A percentile compares a stretch with the other conserved stretches of the same genome.
Evolutionary conservation across 2,888 invertebrate species (phyloP).

Genomic region (Selenia dentaria): DNA sequence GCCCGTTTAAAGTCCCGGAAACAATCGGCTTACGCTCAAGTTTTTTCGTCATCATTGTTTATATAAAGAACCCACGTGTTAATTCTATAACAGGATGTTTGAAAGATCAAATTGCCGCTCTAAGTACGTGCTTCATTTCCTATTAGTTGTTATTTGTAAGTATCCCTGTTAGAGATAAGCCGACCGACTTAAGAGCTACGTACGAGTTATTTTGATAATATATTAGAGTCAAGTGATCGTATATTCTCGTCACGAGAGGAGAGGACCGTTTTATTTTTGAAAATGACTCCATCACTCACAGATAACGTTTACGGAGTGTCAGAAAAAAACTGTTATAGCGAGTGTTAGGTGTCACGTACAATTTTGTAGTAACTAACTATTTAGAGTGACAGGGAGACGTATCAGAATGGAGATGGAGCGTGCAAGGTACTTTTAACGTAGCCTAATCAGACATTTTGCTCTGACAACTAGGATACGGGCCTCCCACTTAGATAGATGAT

Average conservation of each 20-base stretch:
- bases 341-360: slow-evolving; percentile 66
- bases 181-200: slow-evolving; percentile 47
- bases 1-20: slow-evolving; percentile 46
- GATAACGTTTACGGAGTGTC: slow-evolving; percentile 67
- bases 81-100: slow-evolving; percentile 77
- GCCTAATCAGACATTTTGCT: no score
- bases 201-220: slow-evolving; percentile 74
- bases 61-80: slow-evolving; percentile 70
- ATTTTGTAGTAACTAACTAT: slow-evolving; percentile 69
- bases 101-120: slow-evolving; percentile 63
- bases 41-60: slow-evolving; percentile 72
- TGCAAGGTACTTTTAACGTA: no score
- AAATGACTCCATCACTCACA: slow-evolving; percentile 79
- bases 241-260: slow-evolving; percentile 55
- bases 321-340: slow-evolving; percentile 66
- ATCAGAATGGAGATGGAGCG: slow-evolving; percentile 3
- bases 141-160: slow-evolving; percentile 75
- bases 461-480: no score
- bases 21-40: slow-evolving; percentile 59
- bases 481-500: no score
- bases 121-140: slow-evolving; percentile 74
- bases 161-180: slow-evolving; percentile 68
- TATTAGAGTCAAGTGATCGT: slow-evolving; percentile 73
- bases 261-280: slow-evolving; percentile 79
- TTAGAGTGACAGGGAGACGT: slow-evolving; percentile 23